Evolutionary conservation across 2,888 invertebrate species (phyloP), one percentile per base, ranked within the genome.

Genomic region (Cosmorhoe ocellata): DNA sequence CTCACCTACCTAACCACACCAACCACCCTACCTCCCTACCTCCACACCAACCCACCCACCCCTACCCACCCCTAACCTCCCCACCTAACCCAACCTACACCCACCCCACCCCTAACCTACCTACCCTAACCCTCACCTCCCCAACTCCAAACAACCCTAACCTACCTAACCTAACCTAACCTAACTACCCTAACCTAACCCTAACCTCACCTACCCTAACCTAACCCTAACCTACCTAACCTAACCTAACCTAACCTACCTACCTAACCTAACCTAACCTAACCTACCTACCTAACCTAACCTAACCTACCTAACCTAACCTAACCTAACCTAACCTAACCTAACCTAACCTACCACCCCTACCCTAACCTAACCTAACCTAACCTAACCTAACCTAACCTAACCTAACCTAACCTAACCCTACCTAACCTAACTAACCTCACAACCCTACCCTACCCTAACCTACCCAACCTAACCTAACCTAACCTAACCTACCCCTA

Each of bases 321-420:
- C 61, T 56, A 58, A 58, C 60, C 60, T 58, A 58, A 58, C 57
- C 57, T 57, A 57, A 57, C 56, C 57, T 55, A 51, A 51, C 55
- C 53, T 56, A 56, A 51, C 51, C 56, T 56, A 54, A 54, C 56
- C 56, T 56, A 56, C 51, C 18, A 18, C 18, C 18, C 58, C 56
- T 58, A 56, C 51, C 62, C 59, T 58, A 58, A 58, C 59, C 59
- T 58, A 60, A 59, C 60, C 58, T 58, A 60, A 58, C 62, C 59
- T 62, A 56, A 58, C 58, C 61, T 58, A 58, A 58, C 59, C 55
- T 56, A 58, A 58, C 59, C 57, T 54, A 56, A 59, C 58, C 58
- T 53, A 58, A 58, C 60, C 60, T 57, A 55, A 52, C 54, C 48
- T 48, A 49, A 45, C 18, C 47, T 47, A 56, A 51, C 55, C 61